These are phyloP conservation scores for Brachionus angularis DNA, from an alignment of 1,140 invertebrate genomes.

Conservation along the genomic window DNA sequence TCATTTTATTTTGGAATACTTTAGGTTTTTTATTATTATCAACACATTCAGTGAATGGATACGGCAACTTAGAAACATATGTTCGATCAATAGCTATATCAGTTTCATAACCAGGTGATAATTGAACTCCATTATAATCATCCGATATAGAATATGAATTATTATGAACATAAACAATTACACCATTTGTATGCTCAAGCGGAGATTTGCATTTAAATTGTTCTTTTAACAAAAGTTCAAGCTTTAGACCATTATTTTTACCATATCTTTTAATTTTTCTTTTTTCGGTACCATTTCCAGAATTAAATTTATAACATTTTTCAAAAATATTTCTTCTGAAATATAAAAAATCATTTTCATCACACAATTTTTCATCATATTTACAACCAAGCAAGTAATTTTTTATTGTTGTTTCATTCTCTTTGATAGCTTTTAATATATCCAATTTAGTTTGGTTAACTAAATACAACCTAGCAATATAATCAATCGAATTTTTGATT, in stretches of 20 bases:
- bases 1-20: not conserved
- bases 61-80: not conserved
- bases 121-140: not conserved
- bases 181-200: not conserved
- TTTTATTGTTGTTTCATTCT: not conserved
- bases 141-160: not conserved
- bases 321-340: not conserved
- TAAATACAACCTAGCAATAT: not conserved
- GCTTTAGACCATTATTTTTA: not conserved
- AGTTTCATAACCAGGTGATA: conserved; percentile 20
- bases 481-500: not conserved
- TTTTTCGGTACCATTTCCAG: not conserved
- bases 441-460: not conserved
- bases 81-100: conserved; percentile 23
- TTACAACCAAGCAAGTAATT: not conserved
- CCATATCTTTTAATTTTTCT: not conserved
- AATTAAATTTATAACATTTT: conserved; percentile 30
- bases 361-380: not conserved
- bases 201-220: not conserved
- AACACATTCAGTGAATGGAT: conserved; percentile 7
- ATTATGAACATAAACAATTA: conserved; percentile 21
- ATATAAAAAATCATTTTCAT: not conserved
- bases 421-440: not conserved
- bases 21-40: not conserved
- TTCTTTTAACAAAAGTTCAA: not conserved